These are phyloP conservation scores for Acanthornis magna DNA, from an alignment of 2,797 vertebrate genomes.

Conservation along the genomic window DNA sequence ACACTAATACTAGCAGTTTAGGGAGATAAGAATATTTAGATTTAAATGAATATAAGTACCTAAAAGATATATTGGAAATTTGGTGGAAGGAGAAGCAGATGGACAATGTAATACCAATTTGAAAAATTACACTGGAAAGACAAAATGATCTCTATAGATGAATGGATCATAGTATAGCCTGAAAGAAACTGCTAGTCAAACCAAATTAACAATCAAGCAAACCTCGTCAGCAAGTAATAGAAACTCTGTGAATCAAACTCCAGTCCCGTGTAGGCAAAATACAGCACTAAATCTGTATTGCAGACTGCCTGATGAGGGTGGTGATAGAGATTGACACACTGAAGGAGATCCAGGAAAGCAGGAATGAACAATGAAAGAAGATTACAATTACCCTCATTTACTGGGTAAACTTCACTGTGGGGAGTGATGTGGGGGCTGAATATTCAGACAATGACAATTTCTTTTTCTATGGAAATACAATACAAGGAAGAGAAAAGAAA, in stretches of 20 bases:
- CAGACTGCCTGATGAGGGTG: neutral
- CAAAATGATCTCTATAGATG: neutral
- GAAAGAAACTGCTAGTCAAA: neutral
- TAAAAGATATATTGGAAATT: neutral
- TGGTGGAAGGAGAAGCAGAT: neutral
- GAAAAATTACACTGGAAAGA: neutral
- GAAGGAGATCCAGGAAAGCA: neutral
- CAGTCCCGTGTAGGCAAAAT: neutral
- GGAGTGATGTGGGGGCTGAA: neutral
- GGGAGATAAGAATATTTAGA: neutral
- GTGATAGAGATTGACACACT: neutral
- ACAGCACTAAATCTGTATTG: neutral
- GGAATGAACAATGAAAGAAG: neutral
- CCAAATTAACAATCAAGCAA: neutral
- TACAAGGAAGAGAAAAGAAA: neutral
- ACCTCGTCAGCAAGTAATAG: neutral
- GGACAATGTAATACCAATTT: neutral
- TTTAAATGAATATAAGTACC: neutral
- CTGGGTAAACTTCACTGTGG: neutral
- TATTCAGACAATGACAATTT: neutral
- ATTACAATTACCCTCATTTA: neutral
- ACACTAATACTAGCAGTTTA: neutral
- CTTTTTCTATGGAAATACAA: neutral
- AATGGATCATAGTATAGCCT: neutral
- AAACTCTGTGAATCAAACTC: neutral